Evolutionary conservation across 2,888 invertebrate genomes (phyloP).

Genomic region (Osedax frankpressi): DNA sequence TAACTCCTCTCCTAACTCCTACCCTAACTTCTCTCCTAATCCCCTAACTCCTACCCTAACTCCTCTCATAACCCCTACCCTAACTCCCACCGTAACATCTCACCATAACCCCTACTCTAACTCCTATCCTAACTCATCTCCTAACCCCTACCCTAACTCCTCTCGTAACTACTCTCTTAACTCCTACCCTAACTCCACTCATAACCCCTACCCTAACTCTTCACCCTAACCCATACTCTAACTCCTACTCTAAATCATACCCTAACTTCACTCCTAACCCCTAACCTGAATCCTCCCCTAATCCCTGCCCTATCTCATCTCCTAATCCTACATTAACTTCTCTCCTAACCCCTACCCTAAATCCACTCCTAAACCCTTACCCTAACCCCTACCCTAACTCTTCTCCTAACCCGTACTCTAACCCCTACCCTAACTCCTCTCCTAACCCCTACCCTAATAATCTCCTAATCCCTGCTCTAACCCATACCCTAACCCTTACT

Average conservation of each 20-base stretch:
- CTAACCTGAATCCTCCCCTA: background rate
- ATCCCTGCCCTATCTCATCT: background rate
- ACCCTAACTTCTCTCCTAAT: background rate
- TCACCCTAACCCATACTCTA: background rate
- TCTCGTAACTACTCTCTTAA: background rate
- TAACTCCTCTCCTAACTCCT: background rate
- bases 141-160: no score
- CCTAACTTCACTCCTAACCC: constrained; percentile 27
- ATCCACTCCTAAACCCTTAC: background rate
- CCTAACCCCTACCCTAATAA: no score
- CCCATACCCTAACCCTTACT: background rate
- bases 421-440: background rate
- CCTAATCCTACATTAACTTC: background rate
- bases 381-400: background rate
- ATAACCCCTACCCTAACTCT: background rate
- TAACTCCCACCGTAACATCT: no score
- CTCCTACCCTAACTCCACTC: background rate
- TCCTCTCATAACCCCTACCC: background rate
- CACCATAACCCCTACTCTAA: no score
- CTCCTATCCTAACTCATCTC: background rate
- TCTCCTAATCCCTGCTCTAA: background rate
- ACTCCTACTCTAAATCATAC: no score
- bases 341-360: no score
- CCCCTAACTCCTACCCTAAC: background rate
- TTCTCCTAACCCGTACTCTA: background rate